Base-by-base conservation (phyloP, 2,797 vertebrate species). In the Diplodus puntazzo region DNA sequence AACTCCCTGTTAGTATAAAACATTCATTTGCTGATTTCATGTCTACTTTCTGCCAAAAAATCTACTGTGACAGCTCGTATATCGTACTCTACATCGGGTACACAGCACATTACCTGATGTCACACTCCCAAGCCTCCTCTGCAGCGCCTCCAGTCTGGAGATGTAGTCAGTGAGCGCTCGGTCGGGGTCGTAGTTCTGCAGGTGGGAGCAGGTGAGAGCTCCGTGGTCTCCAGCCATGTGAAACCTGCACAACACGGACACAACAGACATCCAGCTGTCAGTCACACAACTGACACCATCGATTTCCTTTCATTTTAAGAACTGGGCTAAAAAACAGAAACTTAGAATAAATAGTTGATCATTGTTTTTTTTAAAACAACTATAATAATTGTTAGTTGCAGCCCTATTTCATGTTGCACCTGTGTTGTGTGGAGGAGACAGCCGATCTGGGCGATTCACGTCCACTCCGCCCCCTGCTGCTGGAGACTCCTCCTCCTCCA, bases 121-220 rank as follows among this genome's bases (percentile, higher is more conserved):
- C 61, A 97, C 96, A 0, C 93, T 97, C 67, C 98, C 98, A 6
- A 99, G 97, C 54, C 98, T 89, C 91, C 97, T 95, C 85, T 99
- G 98, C 49, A 99, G 95, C 0, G 98, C 97, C 89, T 99, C 97
- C 83, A 99, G 95, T 12, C 98, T 95, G 42, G 95, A 92, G 94
- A 99, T 98, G 80, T 99, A 99, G 93, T 99, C 98, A 0, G 97
- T 98, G 73, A 99, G 95, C 18, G 98, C 97, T 77, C 97, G 92
- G 77, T 99, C 98, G 0, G 98, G 98, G 75, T 99, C 97, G 0
- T 99, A 99, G 92, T 95, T 97, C 94, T 98, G 98, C 82, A 99
- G 96, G 66, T 99, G 97, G 73, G 97, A 96, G 75, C 97, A 98
- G 43, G 96, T 76, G 52, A 97, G 92, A 12, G 95, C 91, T 4